These are phyloP conservation scores for Mastigias papua DNA, from an alignment of 30 jellyfish, hydroid and myxozoan genomes.

Conservation along the genomic window DNA sequence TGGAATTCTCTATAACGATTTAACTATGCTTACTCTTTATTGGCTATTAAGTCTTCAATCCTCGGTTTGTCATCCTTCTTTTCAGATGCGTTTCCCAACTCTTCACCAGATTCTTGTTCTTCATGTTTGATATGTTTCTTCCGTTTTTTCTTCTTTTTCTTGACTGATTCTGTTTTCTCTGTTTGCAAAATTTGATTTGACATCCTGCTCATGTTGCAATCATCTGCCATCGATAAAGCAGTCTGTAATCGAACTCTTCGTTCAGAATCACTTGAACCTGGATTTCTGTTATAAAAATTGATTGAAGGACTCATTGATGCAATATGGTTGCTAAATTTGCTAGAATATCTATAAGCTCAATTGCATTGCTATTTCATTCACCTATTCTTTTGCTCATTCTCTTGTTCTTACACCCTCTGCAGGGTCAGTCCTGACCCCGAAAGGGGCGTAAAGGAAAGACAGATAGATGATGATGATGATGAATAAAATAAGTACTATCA, in stretches of 20 bases:
- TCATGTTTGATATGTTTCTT: conserved; percentile 52
- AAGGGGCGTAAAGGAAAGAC: too few species aligned
- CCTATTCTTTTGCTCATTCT: too few species aligned
- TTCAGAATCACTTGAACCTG: conserved; percentile 85
- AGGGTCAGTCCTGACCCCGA: too few species aligned
- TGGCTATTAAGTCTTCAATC: conserved; percentile 59
- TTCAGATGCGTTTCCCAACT: conserved; percentile 7
- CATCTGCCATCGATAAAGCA: conserved; percentile 87
- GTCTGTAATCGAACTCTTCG: conserved; percentile 74
- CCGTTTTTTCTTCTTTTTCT: conserved; percentile 67
- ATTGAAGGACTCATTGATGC: not conserved
- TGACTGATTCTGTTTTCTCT: conserved; percentile 43
- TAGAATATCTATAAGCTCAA: too few species aligned
- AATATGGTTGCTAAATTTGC: too few species aligned
- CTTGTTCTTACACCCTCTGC: too few species aligned
- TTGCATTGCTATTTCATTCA: too few species aligned
- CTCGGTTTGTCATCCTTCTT: conserved; percentile 60
- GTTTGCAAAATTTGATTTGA: conserved; percentile 53
- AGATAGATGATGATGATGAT: too few species aligned
- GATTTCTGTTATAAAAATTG: conserved; percentile 38
- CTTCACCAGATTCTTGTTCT: conserved; percentile 50
- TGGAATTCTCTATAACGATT: not conserved
- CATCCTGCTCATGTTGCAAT: conserved; percentile 60
- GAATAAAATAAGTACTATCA: too few species aligned
- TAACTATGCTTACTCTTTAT: conserved; percentile 59